Evolutionary conservation across 1,140 invertebrate species (phyloP).

Genomic region (Diprion similis): DNA sequence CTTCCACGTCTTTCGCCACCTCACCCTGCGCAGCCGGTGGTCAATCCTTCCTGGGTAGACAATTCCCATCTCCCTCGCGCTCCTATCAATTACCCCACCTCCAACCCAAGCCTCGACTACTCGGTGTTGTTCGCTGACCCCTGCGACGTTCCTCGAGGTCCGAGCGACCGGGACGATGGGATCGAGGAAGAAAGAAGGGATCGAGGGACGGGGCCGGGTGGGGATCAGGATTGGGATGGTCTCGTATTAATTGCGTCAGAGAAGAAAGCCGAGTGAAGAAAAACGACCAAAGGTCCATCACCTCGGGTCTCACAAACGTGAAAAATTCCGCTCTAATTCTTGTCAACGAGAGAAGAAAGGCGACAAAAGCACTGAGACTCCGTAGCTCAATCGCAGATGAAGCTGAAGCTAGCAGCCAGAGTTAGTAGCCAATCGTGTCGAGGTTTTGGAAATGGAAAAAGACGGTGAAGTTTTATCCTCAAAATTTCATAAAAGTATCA

Average conservation of each 20-base stretch:
- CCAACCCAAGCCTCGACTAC: background rate
- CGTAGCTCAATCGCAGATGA: too few relatives aligned
- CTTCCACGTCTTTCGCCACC: slow-evolving; percentile 14
- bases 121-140: slow-evolving; percentile 19
- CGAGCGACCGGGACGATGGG: background rate
- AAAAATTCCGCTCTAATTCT: too few relatives aligned
- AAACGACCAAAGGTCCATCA: slow-evolving; percentile 12
- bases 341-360: too few relatives aligned
- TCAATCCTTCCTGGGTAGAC: slow-evolving; percentile 42
- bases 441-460: too few relatives aligned
- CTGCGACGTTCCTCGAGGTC: slow-evolving; percentile 10
- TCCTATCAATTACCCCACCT: slow-evolving; percentile 42
- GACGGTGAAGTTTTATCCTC: too few relatives aligned
- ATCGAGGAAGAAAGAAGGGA: slow-evolving; percentile 18
- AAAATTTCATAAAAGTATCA: too few relatives aligned
- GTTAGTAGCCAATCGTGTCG: too few relatives aligned
- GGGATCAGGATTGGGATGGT: slow-evolving; percentile 4
- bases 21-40: slow-evolving; percentile 30
- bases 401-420: too few relatives aligned
- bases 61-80: slow-evolving; percentile 31
- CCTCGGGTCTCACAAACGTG: too few relatives aligned
- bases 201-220: slow-evolving; percentile 11
- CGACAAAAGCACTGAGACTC: too few relatives aligned
- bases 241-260: slow-evolving; percentile 30
- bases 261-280: slow-evolving; percentile 8